Evolutionary conservation across 1,140 invertebrate species (phyloP).

Genomic region (Andrena cerasifolii): DNA sequence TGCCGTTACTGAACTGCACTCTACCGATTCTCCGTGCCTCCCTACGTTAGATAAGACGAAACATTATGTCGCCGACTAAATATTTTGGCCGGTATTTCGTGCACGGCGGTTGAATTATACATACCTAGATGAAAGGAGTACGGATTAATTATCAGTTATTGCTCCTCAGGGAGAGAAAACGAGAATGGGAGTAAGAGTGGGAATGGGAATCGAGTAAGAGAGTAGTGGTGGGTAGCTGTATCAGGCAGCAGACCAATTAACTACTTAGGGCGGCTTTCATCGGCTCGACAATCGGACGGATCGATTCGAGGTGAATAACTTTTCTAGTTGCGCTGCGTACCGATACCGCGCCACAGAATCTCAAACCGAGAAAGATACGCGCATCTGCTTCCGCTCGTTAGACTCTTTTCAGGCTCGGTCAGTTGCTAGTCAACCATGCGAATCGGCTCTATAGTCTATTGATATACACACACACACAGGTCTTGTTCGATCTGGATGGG

Average conservation of each 20-base stretch:
- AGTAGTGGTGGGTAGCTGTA: slow-evolving; percentile 11
- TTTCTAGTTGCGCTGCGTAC: slow-evolving; percentile 29
- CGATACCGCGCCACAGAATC: slow-evolving; percentile 5
- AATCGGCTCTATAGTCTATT: slow-evolving; percentile 1
- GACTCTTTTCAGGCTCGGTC: slow-evolving; percentile 45
- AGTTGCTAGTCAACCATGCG: not conserved
- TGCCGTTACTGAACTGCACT: not conserved
- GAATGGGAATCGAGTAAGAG: not conserved
- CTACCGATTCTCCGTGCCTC: not conserved
- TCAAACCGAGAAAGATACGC: slow-evolving; percentile 5
- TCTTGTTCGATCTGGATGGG: not conserved
- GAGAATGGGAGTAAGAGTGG: not conserved
- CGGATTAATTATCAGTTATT: slow-evolving; percentile 61
- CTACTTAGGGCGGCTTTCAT: slow-evolving; percentile 60
- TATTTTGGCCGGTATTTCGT: no score
- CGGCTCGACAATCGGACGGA: slow-evolving; percentile 48
- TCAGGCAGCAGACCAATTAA: slow-evolving; percentile 56
- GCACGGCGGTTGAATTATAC: no score
- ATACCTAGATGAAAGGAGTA: no score
- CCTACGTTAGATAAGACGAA: not conserved
- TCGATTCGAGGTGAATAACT: slow-evolving; percentile 57
- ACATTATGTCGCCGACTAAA: not conserved
- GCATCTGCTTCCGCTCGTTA: slow-evolving; percentile 21
- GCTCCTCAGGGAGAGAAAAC: not conserved
- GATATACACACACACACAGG: not conserved